These are phyloP conservation scores for Phrynosoma platyrhinos DNA, from an alignment of 2,113 vertebrate genomes.

Conservation along the genomic window DNA sequence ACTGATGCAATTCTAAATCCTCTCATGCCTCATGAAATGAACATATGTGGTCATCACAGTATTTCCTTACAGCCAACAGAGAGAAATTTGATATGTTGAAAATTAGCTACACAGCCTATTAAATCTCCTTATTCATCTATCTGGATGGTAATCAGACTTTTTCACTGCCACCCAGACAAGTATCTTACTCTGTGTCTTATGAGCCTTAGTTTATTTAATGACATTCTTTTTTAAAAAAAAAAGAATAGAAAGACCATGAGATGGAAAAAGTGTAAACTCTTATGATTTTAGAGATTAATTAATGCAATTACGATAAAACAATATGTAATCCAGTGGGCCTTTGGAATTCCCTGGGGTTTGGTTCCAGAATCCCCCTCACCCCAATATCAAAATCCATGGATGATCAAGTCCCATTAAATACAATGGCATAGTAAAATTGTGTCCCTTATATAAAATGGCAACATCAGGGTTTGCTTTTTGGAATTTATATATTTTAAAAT, in stretches of 20 bases:
- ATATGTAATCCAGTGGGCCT: too few relatives aligned
- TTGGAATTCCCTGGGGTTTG: too few relatives aligned
- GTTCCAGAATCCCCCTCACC: too few relatives aligned
- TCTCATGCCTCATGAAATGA: constrained; percentile 23
- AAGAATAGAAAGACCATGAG: not conserved
- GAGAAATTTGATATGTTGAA: constrained; percentile 17
- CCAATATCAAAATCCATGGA: too few relatives aligned
- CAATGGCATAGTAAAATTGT: too few relatives aligned
- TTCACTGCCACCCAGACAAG: constrained; percentile 24
- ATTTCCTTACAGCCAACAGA: constrained; percentile 48
- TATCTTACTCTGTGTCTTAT: constrained; percentile 39
- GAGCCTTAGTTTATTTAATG: not conserved
- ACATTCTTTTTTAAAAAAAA: not conserved
- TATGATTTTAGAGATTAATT: not conserved
- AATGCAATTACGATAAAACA: not conserved
- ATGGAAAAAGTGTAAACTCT: not conserved
- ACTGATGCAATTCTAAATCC: constrained; percentile 56
- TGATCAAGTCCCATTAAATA: too few relatives aligned
- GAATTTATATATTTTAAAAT: too few relatives aligned
- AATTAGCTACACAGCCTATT: constrained; percentile 49
- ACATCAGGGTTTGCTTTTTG: too few relatives aligned
- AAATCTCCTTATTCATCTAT: constrained; percentile 30
- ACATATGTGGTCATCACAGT: not conserved
- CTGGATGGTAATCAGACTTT: constrained; percentile 8
- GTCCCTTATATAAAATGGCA: too few relatives aligned